phyloP scores from a whole-genome alignment of 2,888 invertebrate species.

The Drosophila macrospina region DNA sequence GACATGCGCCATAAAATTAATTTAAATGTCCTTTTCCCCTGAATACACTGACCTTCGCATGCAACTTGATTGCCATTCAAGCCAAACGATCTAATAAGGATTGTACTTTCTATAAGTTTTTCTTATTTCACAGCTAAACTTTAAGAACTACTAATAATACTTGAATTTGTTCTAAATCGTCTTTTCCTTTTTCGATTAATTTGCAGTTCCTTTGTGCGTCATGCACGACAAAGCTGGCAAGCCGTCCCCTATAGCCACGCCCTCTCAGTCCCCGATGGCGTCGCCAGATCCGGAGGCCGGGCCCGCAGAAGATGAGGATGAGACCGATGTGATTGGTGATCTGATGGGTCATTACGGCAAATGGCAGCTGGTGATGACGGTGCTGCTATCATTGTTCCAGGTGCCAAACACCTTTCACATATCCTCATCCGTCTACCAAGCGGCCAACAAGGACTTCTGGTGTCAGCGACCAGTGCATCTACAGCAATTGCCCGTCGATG shows the following conservation, averaged over 20 bases:
- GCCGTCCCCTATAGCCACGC: slow-evolving; percentile 77
- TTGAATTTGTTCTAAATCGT: too few relatives aligned
- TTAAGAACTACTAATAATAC: too few relatives aligned
- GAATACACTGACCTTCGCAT: slow-evolving; percentile 34
- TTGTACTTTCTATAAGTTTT: too few relatives aligned
- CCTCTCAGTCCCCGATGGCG: slow-evolving; percentile 61
- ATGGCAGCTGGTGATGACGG: slow-evolving; percentile 91
- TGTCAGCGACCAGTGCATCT: slow-evolving; percentile 88
- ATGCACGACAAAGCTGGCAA: slow-evolving; percentile 82
- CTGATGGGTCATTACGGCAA: slow-evolving; percentile 91
- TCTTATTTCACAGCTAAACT: too few relatives aligned
- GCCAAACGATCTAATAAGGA: slow-evolving; percentile 2
- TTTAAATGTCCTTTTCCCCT: slow-evolving; percentile 38
- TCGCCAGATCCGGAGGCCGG: slow-evolving; percentile 44
- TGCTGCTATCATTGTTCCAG: slow-evolving; percentile 91
- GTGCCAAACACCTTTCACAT: slow-evolving; percentile 93
- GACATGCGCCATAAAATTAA: slow-evolving; percentile 77
- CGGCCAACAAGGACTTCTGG: slow-evolving; percentile 89
- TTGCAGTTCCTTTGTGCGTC: slow-evolving; percentile 81
- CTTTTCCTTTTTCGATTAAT: not conserved
- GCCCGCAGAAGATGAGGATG: slow-evolving; percentile 83
- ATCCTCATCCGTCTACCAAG: slow-evolving; percentile 91
- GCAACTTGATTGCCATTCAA: slow-evolving; percentile 8
- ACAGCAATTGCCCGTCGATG: slow-evolving; percentile 86
- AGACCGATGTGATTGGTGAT: slow-evolving; percentile 88